Evolutionary conservation across 2,888 invertebrate species (phyloP), one percentile per base, ranked within the genome.

Genomic region (Cephus runcator): DNA sequence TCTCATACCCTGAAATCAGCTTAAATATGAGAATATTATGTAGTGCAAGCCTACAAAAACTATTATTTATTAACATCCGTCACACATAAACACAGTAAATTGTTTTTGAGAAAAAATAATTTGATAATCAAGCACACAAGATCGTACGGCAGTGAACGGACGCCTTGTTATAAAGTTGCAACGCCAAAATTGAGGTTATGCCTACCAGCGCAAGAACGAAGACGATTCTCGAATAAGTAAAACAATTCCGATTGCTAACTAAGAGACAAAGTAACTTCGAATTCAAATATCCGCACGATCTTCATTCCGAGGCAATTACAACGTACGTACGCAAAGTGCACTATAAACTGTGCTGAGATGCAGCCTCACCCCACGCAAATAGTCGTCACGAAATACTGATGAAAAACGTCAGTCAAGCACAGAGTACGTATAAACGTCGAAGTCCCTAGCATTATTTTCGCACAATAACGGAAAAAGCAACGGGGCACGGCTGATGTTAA

Each of bases 361-460:
- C 79, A 82, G 81, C 82, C 82, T 82, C 81, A 81, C 83, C 82
- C 82, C 82, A 75, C 76, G 75, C 68, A 33, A 31, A 69, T 33
- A 33, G 69, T 33, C 69, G 30, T 12, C 69, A 69, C 71, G 71
- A 34, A 34, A 71, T 33, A 34, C 71, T 12, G 12, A 33, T 34
- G 33, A 31, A 71, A 34, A 31, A 71, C 71, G 71, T 71, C 71
- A 30, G 34, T 71, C 33, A 6, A 71, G 12, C 71, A 71, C 71
- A 23, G 31, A 34, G 71, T 33, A 11, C 71, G 71, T 71, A 23
- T 23, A 56, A 56, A 23, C 9, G 56, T 56, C 56, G 56, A 56
- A 56, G 23, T 23, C 56, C 23, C 23, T 23, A 56, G 56, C 2
- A 56, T 56, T 56, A 56, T 56, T 56, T 56, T 56, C 56, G 9